Conservation (phyloP, 2,113 vertebrate species). For the Cynocephalus volans region DNA sequence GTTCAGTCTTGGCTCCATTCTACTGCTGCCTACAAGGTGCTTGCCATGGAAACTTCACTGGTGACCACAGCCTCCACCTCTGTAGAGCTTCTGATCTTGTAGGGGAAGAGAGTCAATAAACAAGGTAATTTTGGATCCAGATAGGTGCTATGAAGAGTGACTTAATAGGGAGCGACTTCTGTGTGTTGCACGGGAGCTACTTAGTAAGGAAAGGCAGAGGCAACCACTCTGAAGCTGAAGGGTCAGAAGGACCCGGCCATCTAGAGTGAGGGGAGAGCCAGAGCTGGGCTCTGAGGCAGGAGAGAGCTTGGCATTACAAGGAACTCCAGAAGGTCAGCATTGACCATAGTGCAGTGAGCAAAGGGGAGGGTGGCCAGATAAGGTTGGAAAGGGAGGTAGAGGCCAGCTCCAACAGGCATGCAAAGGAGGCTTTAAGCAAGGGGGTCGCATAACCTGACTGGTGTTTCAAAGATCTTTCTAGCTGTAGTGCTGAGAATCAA, state of each 20-base stretch:
- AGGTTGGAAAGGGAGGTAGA: background rate
- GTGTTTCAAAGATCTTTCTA: background rate
- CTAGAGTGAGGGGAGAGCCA: background rate
- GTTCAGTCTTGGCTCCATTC: background rate
- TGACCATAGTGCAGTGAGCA: background rate
- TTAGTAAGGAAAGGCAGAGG: background rate
- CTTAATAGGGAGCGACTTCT: background rate
- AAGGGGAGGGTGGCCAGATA: background rate
- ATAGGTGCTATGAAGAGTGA: background rate
- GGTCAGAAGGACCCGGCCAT: background rate
- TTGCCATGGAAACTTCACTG: background rate
- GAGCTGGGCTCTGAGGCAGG: background rate
- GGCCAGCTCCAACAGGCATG: background rate
- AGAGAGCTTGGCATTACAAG: background rate
- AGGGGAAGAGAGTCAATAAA: conserved; percentile 9
- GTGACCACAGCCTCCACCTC: background rate
- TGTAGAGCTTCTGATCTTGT: background rate
- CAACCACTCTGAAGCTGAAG: background rate
- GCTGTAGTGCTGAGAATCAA: background rate
- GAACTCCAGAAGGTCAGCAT: background rate
- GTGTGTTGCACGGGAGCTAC: background rate
- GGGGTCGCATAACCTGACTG: background rate
- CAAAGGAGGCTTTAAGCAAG: background rate
- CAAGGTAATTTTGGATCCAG: background rate
- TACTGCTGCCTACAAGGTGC: background rate